Evolutionary conservation across 1,140 invertebrate species (phyloP).

Genomic region (Bombus confusus): DNA sequence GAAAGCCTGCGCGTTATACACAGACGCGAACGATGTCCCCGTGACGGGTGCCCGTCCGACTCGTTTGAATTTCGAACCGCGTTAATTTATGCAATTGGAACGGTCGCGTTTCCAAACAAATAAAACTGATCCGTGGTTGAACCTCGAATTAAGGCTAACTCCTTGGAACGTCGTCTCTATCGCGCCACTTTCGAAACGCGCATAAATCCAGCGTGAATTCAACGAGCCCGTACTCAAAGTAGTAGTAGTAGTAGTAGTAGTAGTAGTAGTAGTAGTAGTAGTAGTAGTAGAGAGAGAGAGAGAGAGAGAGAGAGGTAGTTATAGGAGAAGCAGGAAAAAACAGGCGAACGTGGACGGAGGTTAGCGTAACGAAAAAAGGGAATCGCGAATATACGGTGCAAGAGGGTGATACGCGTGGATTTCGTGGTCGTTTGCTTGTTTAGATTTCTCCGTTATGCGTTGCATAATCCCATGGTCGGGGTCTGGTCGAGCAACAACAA

Average conservation of each 20-base stretch:
- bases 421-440: slow-evolving; percentile 58
- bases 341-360: background rate
- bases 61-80: slow-evolving; percentile 34
- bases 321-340: background rate
- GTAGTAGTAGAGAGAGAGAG: too few species aligned
- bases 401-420: slow-evolving; percentile 21
- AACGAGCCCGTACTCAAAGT: background rate
- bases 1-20: slow-evolving; percentile 27
- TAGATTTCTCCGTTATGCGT: slow-evolving; percentile 70
- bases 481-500: slow-evolving; percentile 55
- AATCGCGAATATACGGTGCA: background rate
- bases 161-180: slow-evolving; percentile 1
- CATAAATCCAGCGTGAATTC: slow-evolving; percentile 1
- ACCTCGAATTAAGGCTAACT: slow-evolving; percentile 40
- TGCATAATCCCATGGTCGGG: slow-evolving; percentile 64
- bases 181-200: slow-evolving; percentile 33
- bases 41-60: slow-evolving; percentile 12
- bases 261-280: too few species aligned
- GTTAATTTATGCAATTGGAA: slow-evolving; percentile 55
- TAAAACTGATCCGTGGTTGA: slow-evolving; percentile 10
- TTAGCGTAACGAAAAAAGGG: background rate
- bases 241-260: too few species aligned
- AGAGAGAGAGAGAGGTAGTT: background rate
- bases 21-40: background rate
- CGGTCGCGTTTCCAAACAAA: slow-evolving; percentile 44